Evolutionary conservation across 1,140 invertebrate genomes (phyloP).

Genomic region (Drosophila santomea): DNA sequence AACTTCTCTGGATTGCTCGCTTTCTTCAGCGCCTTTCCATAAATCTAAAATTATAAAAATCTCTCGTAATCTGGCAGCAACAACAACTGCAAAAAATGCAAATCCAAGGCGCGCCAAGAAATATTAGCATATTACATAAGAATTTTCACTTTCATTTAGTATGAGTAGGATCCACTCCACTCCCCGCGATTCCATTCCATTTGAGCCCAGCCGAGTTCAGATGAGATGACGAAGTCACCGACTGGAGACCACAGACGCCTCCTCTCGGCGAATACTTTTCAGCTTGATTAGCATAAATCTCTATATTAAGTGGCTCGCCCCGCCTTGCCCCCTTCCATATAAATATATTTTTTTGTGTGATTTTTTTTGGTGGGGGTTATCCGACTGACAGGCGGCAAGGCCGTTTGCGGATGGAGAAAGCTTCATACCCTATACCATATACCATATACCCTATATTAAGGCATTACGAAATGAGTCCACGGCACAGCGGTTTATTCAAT

Average conservation of each 20-base stretch:
- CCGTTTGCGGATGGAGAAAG: constrained; percentile 31
- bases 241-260: background rate
- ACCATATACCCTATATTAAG: background rate
- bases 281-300: constrained; percentile 66
- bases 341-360: background rate
- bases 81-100: constrained; percentile 16
- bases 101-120: constrained; percentile 49
- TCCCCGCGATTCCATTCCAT: constrained; percentile 30
- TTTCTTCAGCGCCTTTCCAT: constrained; percentile 39
- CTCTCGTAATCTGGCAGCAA: constrained; percentile 45
- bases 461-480: constrained; percentile 14
- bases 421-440: constrained; percentile 1
- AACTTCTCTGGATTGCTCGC: constrained; percentile 27
- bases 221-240: background rate
- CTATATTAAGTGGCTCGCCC: constrained; percentile 56
- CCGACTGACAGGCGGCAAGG: constrained; percentile 53
- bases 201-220: background rate
- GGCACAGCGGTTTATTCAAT: background rate
- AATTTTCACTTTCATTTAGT: constrained; percentile 64
- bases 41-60: constrained; percentile 52
- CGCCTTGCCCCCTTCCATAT: background rate
- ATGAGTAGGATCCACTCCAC: constrained; percentile 21
- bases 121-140: constrained; percentile 69
- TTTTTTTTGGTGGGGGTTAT: background rate
- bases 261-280: constrained; percentile 52